A percentile compares a stretch with the other conserved stretches of the same genome.
phyloP scores from a whole-genome alignment of 2,797 vertebrate genomes.

The Poecilia wingei region DNA sequence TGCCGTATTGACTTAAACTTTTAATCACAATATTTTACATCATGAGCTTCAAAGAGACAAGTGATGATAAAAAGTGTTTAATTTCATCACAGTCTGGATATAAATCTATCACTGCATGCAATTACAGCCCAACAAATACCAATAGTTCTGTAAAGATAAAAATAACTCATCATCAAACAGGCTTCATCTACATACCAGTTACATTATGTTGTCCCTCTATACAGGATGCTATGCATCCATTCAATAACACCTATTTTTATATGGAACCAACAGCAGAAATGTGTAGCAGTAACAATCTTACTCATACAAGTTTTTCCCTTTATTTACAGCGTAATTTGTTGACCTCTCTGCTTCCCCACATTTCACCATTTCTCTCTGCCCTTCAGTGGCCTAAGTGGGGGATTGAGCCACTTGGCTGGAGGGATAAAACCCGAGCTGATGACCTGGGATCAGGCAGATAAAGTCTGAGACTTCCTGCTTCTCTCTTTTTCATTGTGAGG shows the following conservation, averaged over 20 bases:
- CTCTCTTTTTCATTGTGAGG: not conserved
- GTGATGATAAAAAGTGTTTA: not conserved
- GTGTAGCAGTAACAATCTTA: not conserved
- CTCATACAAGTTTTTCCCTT: not conserved
- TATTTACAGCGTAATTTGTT: constrained; percentile 13
- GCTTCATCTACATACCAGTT: not conserved
- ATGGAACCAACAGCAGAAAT: not conserved
- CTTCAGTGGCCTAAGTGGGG: constrained; percentile 22
- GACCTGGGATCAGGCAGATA: constrained; percentile 48
- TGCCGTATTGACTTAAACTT: not conserved
- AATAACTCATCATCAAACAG: not conserved
- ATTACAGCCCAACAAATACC: not conserved
- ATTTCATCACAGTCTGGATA: not conserved
- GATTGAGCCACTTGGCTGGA: constrained; percentile 22
- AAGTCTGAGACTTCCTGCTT: constrained; percentile 41
- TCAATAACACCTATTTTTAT: not conserved
- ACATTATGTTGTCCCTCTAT: not conserved
- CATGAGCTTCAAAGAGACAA: not conserved
- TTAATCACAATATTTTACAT: not conserved
- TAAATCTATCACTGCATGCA: not conserved
- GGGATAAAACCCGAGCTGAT: constrained; percentile 42
- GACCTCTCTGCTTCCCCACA: constrained; percentile 22
- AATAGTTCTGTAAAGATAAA: not conserved
- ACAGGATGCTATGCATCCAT: not conserved
- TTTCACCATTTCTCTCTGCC: constrained; percentile 9